Evolutionary conservation across 2,888 invertebrate species (phyloP), one percentile per base, ranked within the genome.

Genomic region (Drosophila paramelanica): DNA sequence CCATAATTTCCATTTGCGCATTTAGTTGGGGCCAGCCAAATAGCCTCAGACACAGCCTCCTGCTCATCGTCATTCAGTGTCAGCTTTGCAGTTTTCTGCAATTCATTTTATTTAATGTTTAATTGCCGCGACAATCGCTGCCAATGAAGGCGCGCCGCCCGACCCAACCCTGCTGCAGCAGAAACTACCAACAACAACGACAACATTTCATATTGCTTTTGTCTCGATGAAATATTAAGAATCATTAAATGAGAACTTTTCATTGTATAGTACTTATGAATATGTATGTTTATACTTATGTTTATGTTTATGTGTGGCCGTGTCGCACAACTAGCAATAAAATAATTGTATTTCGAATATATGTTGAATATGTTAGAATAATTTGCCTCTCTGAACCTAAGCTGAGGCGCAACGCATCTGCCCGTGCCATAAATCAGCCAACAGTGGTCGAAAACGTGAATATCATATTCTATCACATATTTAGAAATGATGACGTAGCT

Each of bases 1-100:
- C 72, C 93, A 95, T 67, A 94, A 95, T 89, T 96, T 96, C 90
- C 94, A 93, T 85, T 88, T 93, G 77, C 89, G 90, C 77, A 84
- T 90, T 68, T 91, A 90, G 79, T 74, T 61, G 60, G 52, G 79
- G 77, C 77, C 74, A 73, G 67, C 64, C 70, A 60, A 67, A 55
- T 52, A 67, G 77, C 57, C 43, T 13, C 59, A 46, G 56, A 27
- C 47, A 31, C 47, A 70, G 64, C 67, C 53, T 67, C 57, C 69
- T 68, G 73, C 73, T 68, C 58, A 50, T 71, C 67, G 72, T 81
- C 69, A 65, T 60, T 65, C 78, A 80, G 68, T 78, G 75, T 73
- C 82, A 57, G 61, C 53, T 66, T 67, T 73, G 73, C 69, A 76
- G 78, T 69, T 73, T 70, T 73, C 53, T 82, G 82, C 73, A 77